Base-by-base conservation (phyloP, 2,113 vertebrate species). In the Fregata magnificens region DNA sequence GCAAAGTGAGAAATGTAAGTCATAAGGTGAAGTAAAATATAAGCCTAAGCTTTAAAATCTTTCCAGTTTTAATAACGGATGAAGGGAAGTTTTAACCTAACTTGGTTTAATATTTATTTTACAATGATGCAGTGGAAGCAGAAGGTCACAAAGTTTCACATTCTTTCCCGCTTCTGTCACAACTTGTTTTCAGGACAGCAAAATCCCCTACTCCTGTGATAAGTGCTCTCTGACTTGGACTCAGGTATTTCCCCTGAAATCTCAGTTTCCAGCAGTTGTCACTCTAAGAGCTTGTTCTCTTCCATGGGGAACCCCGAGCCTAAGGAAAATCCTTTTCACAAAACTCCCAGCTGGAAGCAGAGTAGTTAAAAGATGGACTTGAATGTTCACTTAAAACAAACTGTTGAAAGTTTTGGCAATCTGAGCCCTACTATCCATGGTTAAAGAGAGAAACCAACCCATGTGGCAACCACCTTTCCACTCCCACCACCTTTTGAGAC, bases 101-200 rank as follows among this genome's bases (percentile, higher is more conserved):
- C 95, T 82, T 62, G 74, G 78, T 58, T 81, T 86, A 36, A 6
- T 88, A 80, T 82, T 90, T 91, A 82, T 86, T 95, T 88, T 77
- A 86, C 74, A 82, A 34, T 4, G 16, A 72, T 70, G 50, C 2
- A 31, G 84, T 87, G 65, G 70, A 93, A 97, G 79, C 38, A 94
- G 62, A 94, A 95, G 95, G 96, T 96, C 94, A 97, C 91, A 88
- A 94, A 95, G 82, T 55, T 94, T 77, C 89, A 78, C 93, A 95
- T 97, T 97, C 93, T 94, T 97, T 95, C 87, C 91, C 78, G 77
- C 71, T 94, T 93, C 0, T 26, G 74, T 96, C 91, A 97, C 84
- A 40, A 45, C 53, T 83, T 88, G 78, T 82, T 97, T 94, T 94
- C 78, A 94, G 89, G 93, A 93, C 56, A 86, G 84, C 28, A 91